These are phyloP conservation scores for Onychostoma macrolepis DNA, from an alignment of 2,113 vertebrate genomes.

Conservation along the genomic window DNA sequence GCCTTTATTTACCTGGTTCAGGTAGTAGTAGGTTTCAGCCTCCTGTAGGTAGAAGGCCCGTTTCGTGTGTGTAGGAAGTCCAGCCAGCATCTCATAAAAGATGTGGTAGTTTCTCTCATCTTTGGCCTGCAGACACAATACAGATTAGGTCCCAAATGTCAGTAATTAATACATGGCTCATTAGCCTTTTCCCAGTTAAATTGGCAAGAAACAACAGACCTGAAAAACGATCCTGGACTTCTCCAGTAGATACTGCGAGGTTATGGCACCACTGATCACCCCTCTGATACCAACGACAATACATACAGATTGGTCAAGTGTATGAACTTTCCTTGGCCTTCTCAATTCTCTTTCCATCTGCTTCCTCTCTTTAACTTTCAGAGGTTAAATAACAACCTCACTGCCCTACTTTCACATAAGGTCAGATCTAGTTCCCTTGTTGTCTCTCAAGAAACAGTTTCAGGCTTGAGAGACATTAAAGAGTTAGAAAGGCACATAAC, in stretches of 20 bases:
- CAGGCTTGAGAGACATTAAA: background rate
- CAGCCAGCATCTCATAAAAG: slow-evolving; percentile 96
- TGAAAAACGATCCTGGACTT: slow-evolving; percentile 98
- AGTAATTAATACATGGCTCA: background rate
- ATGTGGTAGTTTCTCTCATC: slow-evolving; percentile 96
- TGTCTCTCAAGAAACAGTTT: background rate
- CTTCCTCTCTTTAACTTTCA: background rate
- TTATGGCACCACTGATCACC: slow-evolving; percentile 97
- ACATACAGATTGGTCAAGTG: slow-evolving; percentile 25
- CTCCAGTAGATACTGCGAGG: slow-evolving; percentile 98
- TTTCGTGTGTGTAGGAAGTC: slow-evolving; percentile 85
- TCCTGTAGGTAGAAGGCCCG: slow-evolving; percentile 88
- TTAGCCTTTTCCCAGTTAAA: background rate
- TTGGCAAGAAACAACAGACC: slow-evolving; percentile 70
- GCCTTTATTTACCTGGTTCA: slow-evolving; percentile 59
- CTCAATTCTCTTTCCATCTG: slow-evolving; percentile 28
- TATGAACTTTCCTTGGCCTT: slow-evolving; percentile 12
- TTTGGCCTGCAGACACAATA: slow-evolving; percentile 83
- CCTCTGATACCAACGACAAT: slow-evolving; percentile 73
- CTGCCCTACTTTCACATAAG: slow-evolving; percentile 41
- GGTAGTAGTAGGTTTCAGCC: slow-evolving; percentile 86
- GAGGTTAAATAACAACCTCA: slow-evolving; percentile 66
- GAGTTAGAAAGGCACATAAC: background rate
- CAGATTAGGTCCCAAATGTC: background rate
- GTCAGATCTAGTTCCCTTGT: slow-evolving; percentile 15